Percentiles rank a stretch among this genome's conserved stretches.
Evolutionary conservation across 2,113 vertebrate genomes (phyloP).

Genomic region (Butastur rufipennis): DNA sequence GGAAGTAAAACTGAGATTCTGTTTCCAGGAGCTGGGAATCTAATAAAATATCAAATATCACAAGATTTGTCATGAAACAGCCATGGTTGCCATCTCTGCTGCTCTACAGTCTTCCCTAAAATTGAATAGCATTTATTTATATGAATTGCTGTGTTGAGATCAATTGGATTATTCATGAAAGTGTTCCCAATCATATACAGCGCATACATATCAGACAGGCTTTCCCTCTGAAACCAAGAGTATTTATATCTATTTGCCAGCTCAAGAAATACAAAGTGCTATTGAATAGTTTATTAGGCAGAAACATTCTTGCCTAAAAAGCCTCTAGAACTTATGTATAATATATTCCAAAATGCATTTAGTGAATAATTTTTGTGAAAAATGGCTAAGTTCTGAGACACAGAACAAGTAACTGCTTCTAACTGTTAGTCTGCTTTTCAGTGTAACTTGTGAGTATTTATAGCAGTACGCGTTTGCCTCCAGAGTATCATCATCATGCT

Average conservation of each 20-base stretch:
- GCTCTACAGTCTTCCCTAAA: not conserved
- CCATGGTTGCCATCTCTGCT: not conserved
- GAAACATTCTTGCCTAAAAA: constrained; percentile 9
- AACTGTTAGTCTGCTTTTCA: not conserved
- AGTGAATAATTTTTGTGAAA: constrained; percentile 15
- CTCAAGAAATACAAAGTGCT: constrained; percentile 17
- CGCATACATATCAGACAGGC: not conserved
- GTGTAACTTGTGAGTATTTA: not conserved
- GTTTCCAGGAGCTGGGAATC: not conserved
- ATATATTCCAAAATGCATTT: constrained; percentile 4
- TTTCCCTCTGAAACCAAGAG: not conserved
- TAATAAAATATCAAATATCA: not conserved
- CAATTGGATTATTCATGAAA: not conserved
- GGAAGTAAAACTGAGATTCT: not conserved
- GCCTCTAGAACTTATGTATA: not conserved
- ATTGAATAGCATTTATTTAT: not conserved
- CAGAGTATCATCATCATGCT: not conserved
- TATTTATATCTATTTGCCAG: constrained; percentile 11
- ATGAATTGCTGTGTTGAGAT: not conserved
- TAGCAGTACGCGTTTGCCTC: not conserved
- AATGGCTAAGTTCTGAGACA: not conserved
- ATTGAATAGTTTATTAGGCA: constrained; percentile 25
- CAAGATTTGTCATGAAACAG: not conserved
- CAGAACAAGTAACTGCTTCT: not conserved
- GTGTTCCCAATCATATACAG: not conserved